Conservation (phyloP, 2,113 vertebrate genomes). For the Phalacrocorax aristotelis region DNA sequence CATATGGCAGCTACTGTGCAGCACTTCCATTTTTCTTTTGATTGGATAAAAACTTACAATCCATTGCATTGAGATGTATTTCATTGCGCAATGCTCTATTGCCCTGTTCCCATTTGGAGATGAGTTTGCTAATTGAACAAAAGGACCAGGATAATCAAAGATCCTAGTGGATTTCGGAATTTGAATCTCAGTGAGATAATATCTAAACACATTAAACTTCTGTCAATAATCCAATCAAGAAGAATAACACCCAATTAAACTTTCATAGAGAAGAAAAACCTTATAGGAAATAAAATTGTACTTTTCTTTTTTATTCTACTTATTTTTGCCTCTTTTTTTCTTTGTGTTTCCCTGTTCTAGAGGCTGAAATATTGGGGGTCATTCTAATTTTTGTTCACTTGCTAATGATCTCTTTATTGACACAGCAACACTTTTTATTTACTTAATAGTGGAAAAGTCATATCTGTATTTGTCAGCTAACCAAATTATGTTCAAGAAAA, state of each 20-base stretch:
- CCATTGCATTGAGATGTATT: neutral
- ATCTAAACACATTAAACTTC: neutral
- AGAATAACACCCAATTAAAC: neutral
- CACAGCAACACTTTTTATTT: neutral
- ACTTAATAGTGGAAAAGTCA: neutral
- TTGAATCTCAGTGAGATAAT: neutral
- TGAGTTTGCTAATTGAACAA: neutral
- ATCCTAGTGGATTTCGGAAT: slow-evolving; percentile 5
- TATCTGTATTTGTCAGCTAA: slow-evolving; percentile 25
- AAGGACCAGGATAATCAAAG: neutral
- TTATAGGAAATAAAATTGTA: neutral
- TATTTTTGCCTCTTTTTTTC: neutral
- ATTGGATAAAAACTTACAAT: neutral
- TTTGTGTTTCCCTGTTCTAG: neutral
- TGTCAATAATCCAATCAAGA: slow-evolving; percentile 10
- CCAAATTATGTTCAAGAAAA: slow-evolving; percentile 2
- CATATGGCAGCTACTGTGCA: neutral
- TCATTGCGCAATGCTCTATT: neutral
- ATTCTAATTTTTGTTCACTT: neutral
- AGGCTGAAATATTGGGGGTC: neutral
- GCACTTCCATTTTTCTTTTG: neutral
- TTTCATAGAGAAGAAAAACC: neutral
- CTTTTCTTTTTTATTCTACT: neutral
- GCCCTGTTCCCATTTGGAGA: neutral
- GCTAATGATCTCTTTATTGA: slow-evolving; percentile 14